Percentiles rank a stretch among this genome's conserved stretches.
Conservation (phyloP, 2,797 vertebrate genomes). For the Triplophysa yarkandensis region DNA sequence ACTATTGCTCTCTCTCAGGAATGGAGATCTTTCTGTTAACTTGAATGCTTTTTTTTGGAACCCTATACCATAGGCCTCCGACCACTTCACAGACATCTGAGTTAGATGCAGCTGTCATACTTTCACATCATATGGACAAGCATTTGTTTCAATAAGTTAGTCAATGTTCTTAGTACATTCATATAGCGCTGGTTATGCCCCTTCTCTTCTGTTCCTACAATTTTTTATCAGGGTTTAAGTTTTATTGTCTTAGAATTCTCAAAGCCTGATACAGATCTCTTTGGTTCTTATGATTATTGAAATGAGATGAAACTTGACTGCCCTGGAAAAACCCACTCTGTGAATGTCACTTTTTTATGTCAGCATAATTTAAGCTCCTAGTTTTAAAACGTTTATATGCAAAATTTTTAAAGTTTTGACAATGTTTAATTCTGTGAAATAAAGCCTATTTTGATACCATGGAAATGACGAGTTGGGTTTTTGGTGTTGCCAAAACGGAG, state of each 20-base stretch:
- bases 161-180: background rate
- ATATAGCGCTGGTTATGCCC: background rate
- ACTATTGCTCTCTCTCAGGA: conserved; percentile 54
- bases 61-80: conserved; percentile 31
- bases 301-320: conserved; percentile 63
- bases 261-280: conserved; percentile 2
- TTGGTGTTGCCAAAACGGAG: background rate
- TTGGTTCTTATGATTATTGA: conserved; percentile 60
- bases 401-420: conserved; percentile 78
- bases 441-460: conserved; percentile 84
- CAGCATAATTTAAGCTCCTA: conserved; percentile 74
- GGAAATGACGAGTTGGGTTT: conserved; percentile 3
- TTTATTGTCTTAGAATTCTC: conserved; percentile 11
- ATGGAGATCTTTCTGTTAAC: conserved; percentile 37
- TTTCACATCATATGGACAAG: conserved; percentile 9
- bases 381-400: conserved; percentile 81
- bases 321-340: conserved; percentile 58
- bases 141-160: conserved; percentile 6
- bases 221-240: conserved; percentile 28
- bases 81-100: background rate
- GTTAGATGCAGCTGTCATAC: background rate
- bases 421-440: conserved; percentile 77
- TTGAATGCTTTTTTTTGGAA: conserved; percentile 26
- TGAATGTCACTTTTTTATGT: conserved; percentile 77
- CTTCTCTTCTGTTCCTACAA: background rate